Percentiles rank a stretch among this genome's conserved stretches.
Conservation (phyloP, 2,113 vertebrate species). For the Pteruthius melanotis region DNA sequence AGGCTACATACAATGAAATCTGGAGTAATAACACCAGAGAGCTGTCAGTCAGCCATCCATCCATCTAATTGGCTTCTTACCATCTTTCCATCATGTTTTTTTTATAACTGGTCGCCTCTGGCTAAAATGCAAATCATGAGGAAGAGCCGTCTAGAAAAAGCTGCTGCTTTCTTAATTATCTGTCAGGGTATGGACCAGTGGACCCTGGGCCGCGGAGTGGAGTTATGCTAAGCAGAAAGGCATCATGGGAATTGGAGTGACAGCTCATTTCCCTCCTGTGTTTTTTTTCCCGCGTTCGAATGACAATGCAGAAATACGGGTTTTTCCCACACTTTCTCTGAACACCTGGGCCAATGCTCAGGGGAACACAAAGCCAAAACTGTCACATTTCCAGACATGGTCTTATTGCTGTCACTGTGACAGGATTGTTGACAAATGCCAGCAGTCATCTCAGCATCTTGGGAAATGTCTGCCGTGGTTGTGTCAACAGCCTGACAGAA, state of each 20-base stretch:
- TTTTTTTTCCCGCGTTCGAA: slow-evolving; percentile 86
- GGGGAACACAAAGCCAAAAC: slow-evolving; percentile 93
- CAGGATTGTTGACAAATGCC: slow-evolving; percentile 99
- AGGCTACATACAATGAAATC: slow-evolving; percentile 86
- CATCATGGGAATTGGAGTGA: slow-evolving; percentile 99
- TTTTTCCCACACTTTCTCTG: slow-evolving; percentile 86
- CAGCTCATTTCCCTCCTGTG: slow-evolving; percentile 99
- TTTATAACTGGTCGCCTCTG: slow-evolving; percentile 99
- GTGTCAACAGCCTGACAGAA: slow-evolving; percentile 99
- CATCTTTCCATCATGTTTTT: slow-evolving; percentile 98
- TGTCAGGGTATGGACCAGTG: slow-evolving; percentile 87
- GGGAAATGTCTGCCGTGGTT: slow-evolving; percentile 99
- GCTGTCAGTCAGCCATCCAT: slow-evolving; percentile 99
- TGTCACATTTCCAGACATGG: slow-evolving; percentile 94
- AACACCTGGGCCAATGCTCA: slow-evolving; percentile 90
- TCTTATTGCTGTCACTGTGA: slow-evolving; percentile 91
- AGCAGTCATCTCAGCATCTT: slow-evolving; percentile 99
- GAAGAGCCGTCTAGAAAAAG: slow-evolving; percentile 89
- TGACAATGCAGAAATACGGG: slow-evolving; percentile 93
- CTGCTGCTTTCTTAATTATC: slow-evolving; percentile 99
- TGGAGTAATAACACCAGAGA: slow-evolving; percentile 91
- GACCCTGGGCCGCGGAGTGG: slow-evolving; percentile 87
- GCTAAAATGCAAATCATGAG: slow-evolving; percentile 99
- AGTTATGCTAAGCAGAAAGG: slow-evolving; percentile 99
- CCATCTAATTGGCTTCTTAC: slow-evolving; percentile 99